Evolutionary conservation across 2,113 vertebrate genomes (phyloP), one percentile per base, ranked within the genome.

Genomic region (Spea multiplicata): DNA sequence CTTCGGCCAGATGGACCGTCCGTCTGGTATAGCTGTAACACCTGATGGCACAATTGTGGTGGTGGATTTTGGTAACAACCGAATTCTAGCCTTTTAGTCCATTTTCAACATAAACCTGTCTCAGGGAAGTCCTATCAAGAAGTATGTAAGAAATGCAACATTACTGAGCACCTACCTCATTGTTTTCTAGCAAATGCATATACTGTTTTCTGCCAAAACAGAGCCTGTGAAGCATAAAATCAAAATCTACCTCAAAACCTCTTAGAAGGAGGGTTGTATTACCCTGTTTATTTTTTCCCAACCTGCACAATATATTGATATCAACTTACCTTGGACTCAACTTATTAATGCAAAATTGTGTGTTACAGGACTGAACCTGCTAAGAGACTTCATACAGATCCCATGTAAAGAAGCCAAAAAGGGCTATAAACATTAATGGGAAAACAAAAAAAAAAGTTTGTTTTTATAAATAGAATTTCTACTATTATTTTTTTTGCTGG

Each of bases 31-130:
- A 16, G 96, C 97, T 0, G 91, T 99, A 88, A 96, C 94, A 68
- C 96, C 97, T 0, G 97, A 99, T 7, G 97, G 97, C 66, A 93
- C 98, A 93, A 96, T 99, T 71, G 95, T 98, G 44, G 94, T 99
- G 44, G 97, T 99, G 69, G 97, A 99, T 90, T 99, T 99, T 4
- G 97, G 97, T 90, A 99, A 99, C 92, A 98, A 99, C 93, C 95
- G 97, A 80, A 97, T 99, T 89, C 94, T 98, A 85, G 89, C 98
- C 88, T 99, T 98, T 91, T 99, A 84, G 86, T 88, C 75, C 4
- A 66, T 76, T 83, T 67, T 84, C 87, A 80, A 84, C 85, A 89
- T 45, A 86, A 93, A 90, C 86, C 91, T 85, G 86, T 98, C 97
- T 99, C 97, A 99, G 97, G 97, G 96, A 98, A 95, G 94, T 95